A percentile compares a stretch with the other conserved stretches of the same genome.
phyloP scores from a whole-genome alignment of 2,797 vertebrate species.

The Scolopax rusticola region DNA sequence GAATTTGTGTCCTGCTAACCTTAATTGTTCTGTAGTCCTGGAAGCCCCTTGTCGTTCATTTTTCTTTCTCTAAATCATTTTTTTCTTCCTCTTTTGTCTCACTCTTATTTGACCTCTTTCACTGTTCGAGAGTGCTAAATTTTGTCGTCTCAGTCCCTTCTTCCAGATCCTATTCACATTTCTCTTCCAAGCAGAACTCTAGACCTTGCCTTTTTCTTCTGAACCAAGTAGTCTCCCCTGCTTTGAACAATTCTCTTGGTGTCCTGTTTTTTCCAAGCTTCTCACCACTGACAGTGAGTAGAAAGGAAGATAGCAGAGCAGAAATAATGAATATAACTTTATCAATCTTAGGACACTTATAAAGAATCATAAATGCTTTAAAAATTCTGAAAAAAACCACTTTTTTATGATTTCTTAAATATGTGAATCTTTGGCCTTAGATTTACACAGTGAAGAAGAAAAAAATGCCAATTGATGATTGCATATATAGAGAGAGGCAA shows the following conservation, averaged over 20 bases:
- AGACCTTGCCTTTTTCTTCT: not conserved
- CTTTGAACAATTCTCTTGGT: not conserved
- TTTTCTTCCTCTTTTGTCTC: not conserved
- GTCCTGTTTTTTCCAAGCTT: not conserved
- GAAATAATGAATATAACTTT: not conserved
- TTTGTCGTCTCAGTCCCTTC: not conserved
- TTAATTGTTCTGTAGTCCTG: not conserved
- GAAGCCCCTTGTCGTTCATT: not conserved
- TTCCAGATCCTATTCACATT: not conserved
- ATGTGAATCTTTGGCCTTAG: not conserved
- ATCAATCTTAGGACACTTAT: not conserved
- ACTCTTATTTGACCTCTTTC: not conserved
- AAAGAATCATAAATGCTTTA: not conserved
- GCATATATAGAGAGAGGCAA: not conserved
- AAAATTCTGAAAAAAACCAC: not conserved
- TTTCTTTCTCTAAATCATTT: not conserved
- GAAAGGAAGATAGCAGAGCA: not conserved
- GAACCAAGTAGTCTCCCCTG: not conserved
- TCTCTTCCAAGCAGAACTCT: not conserved
- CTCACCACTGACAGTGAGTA: not conserved
- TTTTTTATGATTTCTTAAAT: not conserved
- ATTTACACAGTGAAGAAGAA: not conserved
- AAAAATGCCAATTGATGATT: not conserved
- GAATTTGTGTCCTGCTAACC: not conserved
- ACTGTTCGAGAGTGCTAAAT: not conserved